Base-by-base conservation (phyloP, 2,797 vertebrate genomes). In the Cephalopachus bancanus region DNA sequence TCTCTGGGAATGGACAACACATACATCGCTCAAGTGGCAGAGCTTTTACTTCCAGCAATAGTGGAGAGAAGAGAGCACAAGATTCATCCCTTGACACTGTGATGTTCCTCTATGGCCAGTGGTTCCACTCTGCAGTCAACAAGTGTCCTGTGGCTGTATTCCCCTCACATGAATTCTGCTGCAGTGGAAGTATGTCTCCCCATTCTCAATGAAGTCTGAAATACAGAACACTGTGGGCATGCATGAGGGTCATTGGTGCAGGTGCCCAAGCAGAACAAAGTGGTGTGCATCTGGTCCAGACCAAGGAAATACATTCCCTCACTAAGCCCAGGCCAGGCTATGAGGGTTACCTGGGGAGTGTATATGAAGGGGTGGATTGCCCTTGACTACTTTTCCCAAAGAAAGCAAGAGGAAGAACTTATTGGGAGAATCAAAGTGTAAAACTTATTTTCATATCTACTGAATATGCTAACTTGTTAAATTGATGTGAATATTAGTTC, bases 211-310 rank as follows among this genome's bases (percentile, higher is more conserved):
- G 6, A 8, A 3, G 1, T 83, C 15, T 10, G 17, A 81, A 86
- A 51, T 33, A 33, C 4, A 30, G 37, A 80, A 28, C 81, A 10
- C 11, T 19, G 9, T 30, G 2, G 1, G 0, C 0, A 1, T 60
- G 30, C 4, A 3, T 33, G 49, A 53, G 44, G n/a, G 10, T 19
- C 24, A 12, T 1, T 3, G 33, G 75, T 24, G 19, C 51, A 57
- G 60, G 12, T 62, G 1, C 16, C 16, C 26, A 26, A 57, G 44
- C 22, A 75, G 28, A 84, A 14, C 44, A 67, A 15, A 65, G 60
- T 4, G 10, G 0, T 44, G 30, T 2, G 19, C n/a, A 51, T 7
- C 57, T 64, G 64, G 3, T 19, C 7, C 49, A 49, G 19, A 28
- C 62, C 15, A 71, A 17, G n/a, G 9, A 30, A 62, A 55, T 0